phyloP scores from a whole-genome alignment of 2,113 vertebrate species.

The Pteruthius melanotis region DNA sequence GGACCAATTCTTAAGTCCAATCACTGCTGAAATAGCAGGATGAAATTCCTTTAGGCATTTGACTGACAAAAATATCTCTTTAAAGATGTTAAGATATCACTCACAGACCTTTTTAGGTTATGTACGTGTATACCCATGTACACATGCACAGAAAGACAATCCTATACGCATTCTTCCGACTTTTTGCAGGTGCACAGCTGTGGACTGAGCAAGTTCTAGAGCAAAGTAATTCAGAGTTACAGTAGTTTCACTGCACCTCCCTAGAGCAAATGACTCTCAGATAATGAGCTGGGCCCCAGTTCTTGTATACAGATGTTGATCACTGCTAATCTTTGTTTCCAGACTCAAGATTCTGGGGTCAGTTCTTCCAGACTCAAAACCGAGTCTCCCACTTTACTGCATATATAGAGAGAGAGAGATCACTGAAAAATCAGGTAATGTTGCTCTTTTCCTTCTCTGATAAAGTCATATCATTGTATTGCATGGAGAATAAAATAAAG shows the following conservation, averaged over 20 bases:
- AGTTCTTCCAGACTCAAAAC: background rate
- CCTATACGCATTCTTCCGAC: background rate
- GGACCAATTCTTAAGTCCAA: background rate
- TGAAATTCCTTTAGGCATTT: background rate
- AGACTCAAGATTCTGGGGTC: background rate
- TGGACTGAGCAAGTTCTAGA: background rate
- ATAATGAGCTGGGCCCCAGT: background rate
- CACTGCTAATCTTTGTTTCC: background rate
- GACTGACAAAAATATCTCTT: background rate
- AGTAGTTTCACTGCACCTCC: background rate
- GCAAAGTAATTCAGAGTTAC: background rate
- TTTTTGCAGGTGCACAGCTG: background rate
- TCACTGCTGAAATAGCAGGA: background rate
- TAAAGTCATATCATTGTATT: background rate
- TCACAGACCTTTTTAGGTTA: background rate
- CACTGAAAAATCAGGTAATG: background rate
- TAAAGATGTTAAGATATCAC: background rate
- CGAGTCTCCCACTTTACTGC: rapidly evolving
- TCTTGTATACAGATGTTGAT: background rate
- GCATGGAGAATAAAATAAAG: conserved; percentile 1
- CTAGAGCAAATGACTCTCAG: background rate
- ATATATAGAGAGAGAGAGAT: background rate
- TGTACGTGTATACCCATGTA: too few species aligned
- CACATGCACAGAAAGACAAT: background rate
- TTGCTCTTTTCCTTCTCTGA: background rate